Conservation (phyloP, 1,140 invertebrate genomes). For the Nephila pilipes region DNA sequence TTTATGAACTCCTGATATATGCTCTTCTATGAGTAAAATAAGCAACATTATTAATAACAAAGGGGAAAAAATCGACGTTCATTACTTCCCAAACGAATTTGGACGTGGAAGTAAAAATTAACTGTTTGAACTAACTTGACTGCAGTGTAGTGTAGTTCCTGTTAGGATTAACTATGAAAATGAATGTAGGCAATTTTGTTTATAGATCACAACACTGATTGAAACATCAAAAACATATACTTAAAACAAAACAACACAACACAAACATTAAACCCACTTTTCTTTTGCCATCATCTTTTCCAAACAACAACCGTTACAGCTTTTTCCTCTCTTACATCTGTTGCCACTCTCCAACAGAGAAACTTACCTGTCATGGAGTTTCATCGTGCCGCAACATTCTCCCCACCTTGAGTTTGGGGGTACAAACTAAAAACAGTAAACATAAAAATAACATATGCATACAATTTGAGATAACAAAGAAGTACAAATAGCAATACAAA, state of each 20-base stretch:
- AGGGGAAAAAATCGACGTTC: too few species aligned
- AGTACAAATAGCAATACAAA: background rate
- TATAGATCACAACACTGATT: background rate
- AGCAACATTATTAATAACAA: too few species aligned
- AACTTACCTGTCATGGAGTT: background rate
- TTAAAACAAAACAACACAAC: background rate
- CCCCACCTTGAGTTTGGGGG: background rate
- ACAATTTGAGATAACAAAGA: background rate
- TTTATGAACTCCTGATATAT: too few species aligned
- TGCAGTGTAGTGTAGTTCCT: background rate
- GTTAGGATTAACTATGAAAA: background rate
- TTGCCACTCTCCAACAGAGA: background rate
- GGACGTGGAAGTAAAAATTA: too few species aligned
- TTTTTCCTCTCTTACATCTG: background rate
- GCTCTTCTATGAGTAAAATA: too few species aligned
- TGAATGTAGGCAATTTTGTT: background rate
- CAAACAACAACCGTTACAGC: too few species aligned
- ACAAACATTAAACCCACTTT: background rate
- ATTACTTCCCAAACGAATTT: too few species aligned
- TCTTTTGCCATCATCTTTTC: too few species aligned
- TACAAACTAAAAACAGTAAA: background rate
- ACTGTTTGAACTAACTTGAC: too few species aligned
- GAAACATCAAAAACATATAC: background rate
- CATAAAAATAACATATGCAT: background rate
- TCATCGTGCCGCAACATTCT: background rate